Conservation (phyloP, 2,888 invertebrate genomes). For the Agrilus mali region DNA sequence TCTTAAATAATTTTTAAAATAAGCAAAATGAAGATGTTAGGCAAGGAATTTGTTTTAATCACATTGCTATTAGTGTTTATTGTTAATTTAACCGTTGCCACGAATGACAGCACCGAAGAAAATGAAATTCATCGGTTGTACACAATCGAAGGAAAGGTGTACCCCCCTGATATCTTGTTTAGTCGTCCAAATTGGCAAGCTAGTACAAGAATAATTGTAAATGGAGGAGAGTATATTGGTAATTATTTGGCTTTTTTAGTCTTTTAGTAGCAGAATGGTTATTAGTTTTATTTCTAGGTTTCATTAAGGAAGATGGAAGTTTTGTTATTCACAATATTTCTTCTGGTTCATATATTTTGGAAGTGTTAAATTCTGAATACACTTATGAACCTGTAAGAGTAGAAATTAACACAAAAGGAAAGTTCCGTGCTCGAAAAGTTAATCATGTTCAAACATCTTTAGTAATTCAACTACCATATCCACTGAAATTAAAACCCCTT, state of each 20-base stretch:
- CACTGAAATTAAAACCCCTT: conserved; percentile 75
- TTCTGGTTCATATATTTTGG: conserved; percentile 87
- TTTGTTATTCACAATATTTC: conserved; percentile 82
- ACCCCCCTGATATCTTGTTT: conserved; percentile 52
- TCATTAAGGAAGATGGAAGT: conserved; percentile 81
- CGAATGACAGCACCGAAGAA: conserved; percentile 25
- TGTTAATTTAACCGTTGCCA: too few species aligned
- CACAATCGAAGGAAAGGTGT: conserved; percentile 70
- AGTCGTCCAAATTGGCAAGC: conserved; percentile 57
- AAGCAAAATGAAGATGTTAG: too few species aligned
- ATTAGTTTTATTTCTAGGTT: conserved; percentile 44
- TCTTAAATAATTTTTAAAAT: too few species aligned
- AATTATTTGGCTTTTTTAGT: too few species aligned
- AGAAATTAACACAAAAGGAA: conserved; percentile 95
- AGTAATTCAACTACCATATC: conserved; percentile 85
- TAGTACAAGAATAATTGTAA: conserved; percentile 67
- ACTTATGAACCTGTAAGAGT: conserved; percentile 90
- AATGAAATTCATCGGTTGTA: conserved; percentile 43
- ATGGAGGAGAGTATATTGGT: conserved; percentile 64
- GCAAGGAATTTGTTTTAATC: too few species aligned
- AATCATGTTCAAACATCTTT: conserved; percentile 87
- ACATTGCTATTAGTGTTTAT: too few species aligned
- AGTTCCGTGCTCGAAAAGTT: conserved; percentile 86
- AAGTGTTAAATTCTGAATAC: conserved; percentile 81
- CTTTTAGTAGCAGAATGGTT: too few species aligned